These are phyloP conservation scores for Lytechinus variegatus DNA, from an alignment of 35 echinoderm and acorn worm genomes.

Conservation along the genomic window DNA sequence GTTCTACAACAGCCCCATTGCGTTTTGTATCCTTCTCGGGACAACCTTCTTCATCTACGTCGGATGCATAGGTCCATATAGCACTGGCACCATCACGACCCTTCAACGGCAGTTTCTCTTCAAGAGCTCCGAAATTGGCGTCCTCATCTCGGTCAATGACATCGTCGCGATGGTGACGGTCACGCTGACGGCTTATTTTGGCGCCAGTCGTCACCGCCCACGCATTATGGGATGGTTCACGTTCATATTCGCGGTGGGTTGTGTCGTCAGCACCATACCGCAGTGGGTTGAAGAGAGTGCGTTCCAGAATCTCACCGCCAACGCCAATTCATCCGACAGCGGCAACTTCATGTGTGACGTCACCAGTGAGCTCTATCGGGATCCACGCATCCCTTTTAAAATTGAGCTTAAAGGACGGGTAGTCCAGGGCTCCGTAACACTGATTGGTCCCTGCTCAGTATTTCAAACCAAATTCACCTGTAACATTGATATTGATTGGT, in stretches of 20 bases:
- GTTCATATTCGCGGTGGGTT: neutral
- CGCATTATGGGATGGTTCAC: neutral
- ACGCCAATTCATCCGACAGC: neutral
- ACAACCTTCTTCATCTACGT: neutral
- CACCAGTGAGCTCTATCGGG: neutral
- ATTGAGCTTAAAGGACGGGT: too few species aligned
- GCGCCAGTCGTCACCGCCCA: neutral
- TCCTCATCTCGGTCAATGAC: neutral
- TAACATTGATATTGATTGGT: too few species aligned
- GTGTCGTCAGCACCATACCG: conserved; percentile 48
- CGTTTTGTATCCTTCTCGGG: neutral
- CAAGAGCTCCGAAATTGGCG: conserved; percentile 50
- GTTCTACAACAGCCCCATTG: neutral
- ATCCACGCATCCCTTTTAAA: too few species aligned
- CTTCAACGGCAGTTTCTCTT: conserved; percentile 60
- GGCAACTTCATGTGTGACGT: neutral
- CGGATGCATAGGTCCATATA: conserved; percentile 28
- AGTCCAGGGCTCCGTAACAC: too few species aligned
- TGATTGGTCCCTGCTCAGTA: too few species aligned
- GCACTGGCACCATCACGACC: conserved; percentile 48
- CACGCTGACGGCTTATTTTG: neutral
- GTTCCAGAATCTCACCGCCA: neutral
- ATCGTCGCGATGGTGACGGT: neutral
- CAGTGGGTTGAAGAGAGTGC: conserved; percentile 54
- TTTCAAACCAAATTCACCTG: too few species aligned